A percentile compares a stretch with the other conserved stretches of the same genome.
These are phyloP conservation scores for Drosophila suzukii DNA, from an alignment of 1,140 invertebrate species.

Conservation along the genomic window DNA sequence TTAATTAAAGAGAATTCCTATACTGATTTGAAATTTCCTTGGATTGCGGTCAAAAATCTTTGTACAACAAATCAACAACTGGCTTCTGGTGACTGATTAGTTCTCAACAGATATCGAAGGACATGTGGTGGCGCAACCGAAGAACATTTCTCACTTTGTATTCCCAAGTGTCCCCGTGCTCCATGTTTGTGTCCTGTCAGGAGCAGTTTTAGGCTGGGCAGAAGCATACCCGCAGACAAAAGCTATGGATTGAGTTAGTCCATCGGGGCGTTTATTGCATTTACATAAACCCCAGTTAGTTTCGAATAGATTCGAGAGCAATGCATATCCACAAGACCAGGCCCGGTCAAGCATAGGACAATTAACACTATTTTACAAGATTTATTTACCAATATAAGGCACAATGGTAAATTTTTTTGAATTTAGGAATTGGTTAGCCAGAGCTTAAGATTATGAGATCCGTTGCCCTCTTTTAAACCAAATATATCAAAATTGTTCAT, in stretches of 20 bases:
- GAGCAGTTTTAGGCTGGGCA: not conserved
- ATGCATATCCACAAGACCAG: constrained; percentile 55
- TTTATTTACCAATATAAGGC: too few species aligned
- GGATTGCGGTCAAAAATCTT: not conserved
- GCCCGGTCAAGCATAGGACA: constrained; percentile 13
- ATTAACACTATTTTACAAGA: not conserved
- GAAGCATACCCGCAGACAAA: constrained; percentile 44
- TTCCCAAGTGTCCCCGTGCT: not conserved
- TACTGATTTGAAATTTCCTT: not conserved
- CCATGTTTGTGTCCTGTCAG: constrained; percentile 43
- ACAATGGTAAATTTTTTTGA: too few species aligned
- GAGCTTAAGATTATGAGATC: too few species aligned
- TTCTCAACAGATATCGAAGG: not conserved
- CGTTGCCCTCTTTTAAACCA: too few species aligned
- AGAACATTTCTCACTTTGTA: not conserved
- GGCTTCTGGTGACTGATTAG: not conserved
- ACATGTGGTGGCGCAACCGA: not conserved
- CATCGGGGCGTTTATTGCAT: constrained; percentile 65
- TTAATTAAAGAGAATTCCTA: too few species aligned
- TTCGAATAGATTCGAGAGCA: constrained; percentile 57
- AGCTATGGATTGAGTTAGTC: constrained; percentile 53
- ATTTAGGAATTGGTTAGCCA: too few species aligned
- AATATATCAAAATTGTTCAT: too few species aligned
- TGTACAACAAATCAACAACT: not conserved
- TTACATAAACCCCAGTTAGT: constrained; percentile 40